Conservation (phyloP, 2,113 vertebrate species). For the Colinus virginianus region DNA sequence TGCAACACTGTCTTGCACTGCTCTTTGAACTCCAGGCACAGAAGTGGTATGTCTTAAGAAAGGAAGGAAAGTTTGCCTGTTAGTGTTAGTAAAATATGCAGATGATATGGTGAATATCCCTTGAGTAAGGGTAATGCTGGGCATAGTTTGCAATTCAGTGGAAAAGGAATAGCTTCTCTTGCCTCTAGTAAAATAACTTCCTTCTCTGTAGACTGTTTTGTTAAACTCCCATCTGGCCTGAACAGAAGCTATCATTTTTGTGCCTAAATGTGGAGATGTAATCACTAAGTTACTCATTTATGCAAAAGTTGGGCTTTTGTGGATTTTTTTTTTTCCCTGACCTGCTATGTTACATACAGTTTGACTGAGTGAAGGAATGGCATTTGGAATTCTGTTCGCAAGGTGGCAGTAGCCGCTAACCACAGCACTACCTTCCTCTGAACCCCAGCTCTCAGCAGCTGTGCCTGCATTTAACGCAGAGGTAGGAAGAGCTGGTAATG, state of each 20-base stretch:
- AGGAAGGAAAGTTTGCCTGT: not conserved
- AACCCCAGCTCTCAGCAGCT: not conserved
- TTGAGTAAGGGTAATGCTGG: not conserved
- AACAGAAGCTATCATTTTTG: not conserved
- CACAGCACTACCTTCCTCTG: not conserved
- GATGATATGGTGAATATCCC: not conserved
- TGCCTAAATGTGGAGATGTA: not conserved
- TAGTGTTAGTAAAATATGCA: not conserved
- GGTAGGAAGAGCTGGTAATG: not conserved
- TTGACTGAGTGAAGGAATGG: not conserved
- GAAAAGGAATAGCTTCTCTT: not conserved
- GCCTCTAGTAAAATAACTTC: not conserved
- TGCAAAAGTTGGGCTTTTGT: not conserved
- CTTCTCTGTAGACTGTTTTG: not conserved
- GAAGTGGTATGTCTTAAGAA: not conserved
- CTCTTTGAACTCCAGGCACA: accelerated
- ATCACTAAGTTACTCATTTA: not conserved
- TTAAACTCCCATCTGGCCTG: not conserved
- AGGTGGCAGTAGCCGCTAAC: slow-evolving; percentile 59
- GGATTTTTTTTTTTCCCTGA: not conserved
- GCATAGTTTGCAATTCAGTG: not conserved
- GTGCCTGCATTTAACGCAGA: not conserved
- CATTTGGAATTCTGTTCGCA: slow-evolving; percentile 35
- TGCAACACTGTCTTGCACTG: not conserved
- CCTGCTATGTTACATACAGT: not conserved